Conservation (phyloP, 2,797 vertebrate species). For the Myiothlypis coronata region DNA sequence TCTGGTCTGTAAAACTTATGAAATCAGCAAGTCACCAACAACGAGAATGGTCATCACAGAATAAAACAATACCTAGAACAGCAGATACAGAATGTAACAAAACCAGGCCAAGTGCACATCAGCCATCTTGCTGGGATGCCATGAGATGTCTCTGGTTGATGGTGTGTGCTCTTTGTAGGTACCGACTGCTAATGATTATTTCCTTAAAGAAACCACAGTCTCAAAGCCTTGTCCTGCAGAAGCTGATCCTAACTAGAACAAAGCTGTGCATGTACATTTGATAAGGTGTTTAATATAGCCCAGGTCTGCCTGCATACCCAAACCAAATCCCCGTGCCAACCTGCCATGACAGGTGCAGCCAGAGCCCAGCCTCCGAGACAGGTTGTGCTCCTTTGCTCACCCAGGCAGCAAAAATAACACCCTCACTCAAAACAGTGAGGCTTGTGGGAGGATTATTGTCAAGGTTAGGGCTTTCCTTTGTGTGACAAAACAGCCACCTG, state of each 20-base stretch:
- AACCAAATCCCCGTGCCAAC: background rate
- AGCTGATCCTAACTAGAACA: background rate
- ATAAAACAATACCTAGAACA: background rate
- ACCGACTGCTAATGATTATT: fast-evolving
- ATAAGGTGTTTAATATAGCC: background rate
- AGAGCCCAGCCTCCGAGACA: background rate
- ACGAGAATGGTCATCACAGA: background rate
- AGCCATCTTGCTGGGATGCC: background rate
- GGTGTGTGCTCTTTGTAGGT: fast-evolving
- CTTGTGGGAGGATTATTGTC: too few species aligned
- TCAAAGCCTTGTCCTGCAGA: background rate
- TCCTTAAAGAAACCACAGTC: background rate
- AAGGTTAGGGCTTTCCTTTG: background rate
- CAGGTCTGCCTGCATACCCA: background rate
- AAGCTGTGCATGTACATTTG: background rate
- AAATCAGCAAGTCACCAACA: fast-evolving
- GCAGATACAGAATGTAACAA: fast-evolving
- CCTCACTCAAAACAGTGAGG: background rate
- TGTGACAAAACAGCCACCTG: background rate
- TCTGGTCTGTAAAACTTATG: fast-evolving
- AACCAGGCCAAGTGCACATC: background rate
- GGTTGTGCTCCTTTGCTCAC: background rate
- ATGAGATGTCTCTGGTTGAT: fast-evolving
- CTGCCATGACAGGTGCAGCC: background rate
- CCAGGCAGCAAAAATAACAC: background rate